Evolutionary conservation across 1,140 invertebrate species (phyloP).

Genomic region (Nautilus pompilius): DNA sequence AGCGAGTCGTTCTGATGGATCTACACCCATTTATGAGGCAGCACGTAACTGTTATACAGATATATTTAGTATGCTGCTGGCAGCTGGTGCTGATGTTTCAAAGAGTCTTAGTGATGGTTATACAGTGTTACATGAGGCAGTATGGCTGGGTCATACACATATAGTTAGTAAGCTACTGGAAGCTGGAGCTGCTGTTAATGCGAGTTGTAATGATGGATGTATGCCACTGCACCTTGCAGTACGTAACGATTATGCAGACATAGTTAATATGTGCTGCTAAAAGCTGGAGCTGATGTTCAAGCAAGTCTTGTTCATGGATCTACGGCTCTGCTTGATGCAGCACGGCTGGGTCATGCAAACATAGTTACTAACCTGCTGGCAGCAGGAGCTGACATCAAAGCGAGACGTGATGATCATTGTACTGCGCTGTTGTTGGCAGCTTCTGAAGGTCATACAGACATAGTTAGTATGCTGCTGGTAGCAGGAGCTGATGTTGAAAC

Average conservation of each 20-base stretch:
- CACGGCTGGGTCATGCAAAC: no score
- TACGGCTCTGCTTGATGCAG: no score
- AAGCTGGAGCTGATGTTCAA: no score
- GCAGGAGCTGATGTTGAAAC: no score
- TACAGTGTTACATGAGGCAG: conserved; percentile 42
- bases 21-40: conserved; percentile 41
- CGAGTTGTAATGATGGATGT: conserved; percentile 26
- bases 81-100: conserved; percentile 31
- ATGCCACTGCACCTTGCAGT: conserved; percentile 36
- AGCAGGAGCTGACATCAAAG: no score
- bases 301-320: no score
- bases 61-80: conserved; percentile 26
- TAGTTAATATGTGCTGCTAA: no score
- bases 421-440: no score
- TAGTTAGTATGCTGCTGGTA: no score
- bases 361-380: no score
- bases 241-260: conserved; percentile 26
- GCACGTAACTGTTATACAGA: conserved; percentile 35
- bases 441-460: no score
- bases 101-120: conserved; percentile 35
- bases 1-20: conserved; percentile 38
- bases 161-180: conserved; percentile 28
- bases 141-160: conserved; percentile 36
- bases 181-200: conserved; percentile 23
- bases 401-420: no score